Evolutionary conservation across 2,797 vertebrate genomes (phyloP), one percentile per base, ranked within the genome.

Genomic region (Cynopterus sphinx): DNA sequence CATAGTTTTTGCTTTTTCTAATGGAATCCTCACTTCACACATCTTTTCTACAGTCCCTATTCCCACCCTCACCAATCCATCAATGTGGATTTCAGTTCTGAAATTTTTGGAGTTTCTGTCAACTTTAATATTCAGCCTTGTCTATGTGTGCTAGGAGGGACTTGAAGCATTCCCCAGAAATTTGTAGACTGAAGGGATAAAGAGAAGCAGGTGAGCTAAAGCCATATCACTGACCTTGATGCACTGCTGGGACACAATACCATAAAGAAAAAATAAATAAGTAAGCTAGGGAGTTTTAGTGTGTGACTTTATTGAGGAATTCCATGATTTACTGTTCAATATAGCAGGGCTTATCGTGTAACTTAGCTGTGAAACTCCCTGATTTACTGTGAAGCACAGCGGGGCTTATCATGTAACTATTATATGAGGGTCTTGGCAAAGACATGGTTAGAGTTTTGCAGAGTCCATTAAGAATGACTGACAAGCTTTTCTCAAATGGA

Each of bases 321-420:
- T 92, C 94, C 88, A 63, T 96, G 96, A 98, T 98, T 98, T 98
- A 98, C 92, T 90, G 95, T 90, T 94, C 96, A 98, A 97, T 97
- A 97, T 96, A 97, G 96, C 59, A 95, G 97, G 98, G 97, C 97
- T 98, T 98, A 98, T 96, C 61, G 0, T 95, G 92, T 93, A 97
- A 96, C 94, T 97, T 96, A 96, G 94, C 96, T 96, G 93, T 95
- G 87, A 95, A 97, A 96, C 57, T 89, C 95, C 81, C 86, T 97
- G 98, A 98, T 98, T 98, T 98, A 98, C 97, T 96, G 96, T 79
- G 95, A 92, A 98, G 91, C 96, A 97, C 88, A 82, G 90, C 94
- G 95, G 92, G 97, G 97, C 95, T 98, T 98, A 98, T 97, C 98
- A 93, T 91, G 95, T 96, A 95, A 96, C 95, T 95, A 75, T 97